These are phyloP conservation scores for Patiria miniata DNA, from an alignment of 35 echinoderm and acorn worm genomes.

Conservation along the genomic window DNA sequence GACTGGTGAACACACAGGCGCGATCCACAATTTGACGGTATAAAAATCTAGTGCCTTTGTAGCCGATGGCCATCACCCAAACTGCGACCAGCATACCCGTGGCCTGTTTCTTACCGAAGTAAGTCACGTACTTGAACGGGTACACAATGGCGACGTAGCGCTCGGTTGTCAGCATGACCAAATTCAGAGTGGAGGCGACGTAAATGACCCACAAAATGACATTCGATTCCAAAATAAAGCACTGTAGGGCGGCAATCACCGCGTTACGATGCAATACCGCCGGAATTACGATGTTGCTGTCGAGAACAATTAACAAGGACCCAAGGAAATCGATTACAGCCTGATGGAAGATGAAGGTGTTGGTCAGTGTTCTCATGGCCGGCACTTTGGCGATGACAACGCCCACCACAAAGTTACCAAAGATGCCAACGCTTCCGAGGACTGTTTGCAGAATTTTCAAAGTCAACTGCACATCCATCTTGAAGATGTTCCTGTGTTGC, in stretches of 20 bases:
- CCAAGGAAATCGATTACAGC: slow-evolving; percentile 31
- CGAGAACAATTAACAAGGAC: slow-evolving; percentile 19
- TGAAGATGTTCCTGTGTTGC: no score
- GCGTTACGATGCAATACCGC: background rate
- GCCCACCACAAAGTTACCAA: slow-evolving; percentile 37
- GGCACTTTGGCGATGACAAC: slow-evolving; percentile 30
- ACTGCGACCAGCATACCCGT: background rate
- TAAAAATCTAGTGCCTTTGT: background rate
- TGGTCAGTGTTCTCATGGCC: slow-evolving; percentile 25
- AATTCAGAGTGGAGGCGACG: slow-evolving; percentile 65
- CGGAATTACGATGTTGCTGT: background rate
- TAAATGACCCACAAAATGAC: slow-evolving; percentile 51
- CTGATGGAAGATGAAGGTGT: no score
- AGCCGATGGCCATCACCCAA: slow-evolving; percentile 16
- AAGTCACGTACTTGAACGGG: slow-evolving; percentile 40
- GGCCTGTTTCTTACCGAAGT: background rate
- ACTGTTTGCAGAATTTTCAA: slow-evolving; percentile 3
- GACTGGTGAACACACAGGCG: background rate
- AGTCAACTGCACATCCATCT: background rate
- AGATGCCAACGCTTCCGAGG: slow-evolving; percentile 29
- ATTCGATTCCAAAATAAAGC: slow-evolving; percentile 44
- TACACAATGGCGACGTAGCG: slow-evolving; percentile 72
- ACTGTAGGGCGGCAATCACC: slow-evolving; percentile 27
- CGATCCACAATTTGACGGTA: background rate
- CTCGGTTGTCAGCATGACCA: slow-evolving; percentile 62